Base-by-base conservation (phyloP, 2,888 invertebrate genomes). In the Gymnocheta viridis region DNA sequence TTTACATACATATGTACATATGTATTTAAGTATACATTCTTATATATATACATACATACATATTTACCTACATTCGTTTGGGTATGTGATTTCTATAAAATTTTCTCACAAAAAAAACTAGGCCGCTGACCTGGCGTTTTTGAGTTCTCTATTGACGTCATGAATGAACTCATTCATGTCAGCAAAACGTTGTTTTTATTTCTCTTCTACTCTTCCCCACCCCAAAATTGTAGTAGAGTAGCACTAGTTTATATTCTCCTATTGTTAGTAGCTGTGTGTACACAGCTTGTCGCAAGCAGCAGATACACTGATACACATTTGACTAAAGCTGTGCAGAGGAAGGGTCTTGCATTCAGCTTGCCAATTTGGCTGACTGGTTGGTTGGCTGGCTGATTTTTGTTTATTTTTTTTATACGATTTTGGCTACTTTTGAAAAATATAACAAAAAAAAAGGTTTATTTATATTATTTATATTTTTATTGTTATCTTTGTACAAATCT, bases 121-220 rank as follows among this genome's bases (percentile, higher is more conserved):
- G 85, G 85, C 78, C 85, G 83, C 82, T 84, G 85, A 84, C 85
- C 85, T 86, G 76, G 56, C 64, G 79, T 79, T 85, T 82, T 82
- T 54, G 77, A 77, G 82, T 80, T 82, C 69, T 82, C 62, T 85
- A 74, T 85, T 70, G 82, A 86, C 70, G 82, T 86, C 80, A 88
- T 87, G 88, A 89, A 89, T 89, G 89, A 90, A 90, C 90, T 90
- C 90, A 89, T 87, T 90, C 88, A 89, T 92, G 91, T 62, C 66
- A 73, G 80, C 66, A 51, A 66, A 79, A 69, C 29, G 80, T 67
- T 74, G 44, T 62, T 69, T 69, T 35, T 38, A 24, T 38, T 32
- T 24, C 56, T 47, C 32, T 35, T 47, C 56, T 58, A 0, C 44
- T 22, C 5, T 27, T 10, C 66, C 19, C 19, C 24, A 49, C n/a